These are phyloP conservation scores for Paradisaea rubra DNA, from an alignment of 2,113 vertebrate genomes.

Conservation along the genomic window DNA sequence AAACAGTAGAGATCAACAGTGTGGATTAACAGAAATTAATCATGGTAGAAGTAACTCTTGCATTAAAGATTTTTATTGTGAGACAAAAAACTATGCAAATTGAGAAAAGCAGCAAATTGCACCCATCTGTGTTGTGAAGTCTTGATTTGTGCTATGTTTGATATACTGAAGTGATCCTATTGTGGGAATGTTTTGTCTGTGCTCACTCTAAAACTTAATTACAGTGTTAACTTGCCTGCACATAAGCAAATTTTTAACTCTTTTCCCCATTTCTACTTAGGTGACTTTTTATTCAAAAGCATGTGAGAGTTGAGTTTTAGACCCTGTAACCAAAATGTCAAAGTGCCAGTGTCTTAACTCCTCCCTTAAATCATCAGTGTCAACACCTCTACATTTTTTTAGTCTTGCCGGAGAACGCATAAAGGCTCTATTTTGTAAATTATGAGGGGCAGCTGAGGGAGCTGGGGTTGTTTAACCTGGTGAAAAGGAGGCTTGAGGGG, in stretches of 20 bases:
- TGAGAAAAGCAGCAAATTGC: background rate
- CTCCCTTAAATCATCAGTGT: background rate
- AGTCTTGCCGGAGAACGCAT: background rate
- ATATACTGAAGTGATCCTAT: background rate
- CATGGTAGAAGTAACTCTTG: background rate
- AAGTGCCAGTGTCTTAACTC: background rate
- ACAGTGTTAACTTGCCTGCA: background rate
- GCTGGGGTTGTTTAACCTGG: background rate
- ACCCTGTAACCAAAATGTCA: background rate
- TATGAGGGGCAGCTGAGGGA: background rate
- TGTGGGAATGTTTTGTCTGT: background rate
- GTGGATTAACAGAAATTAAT: background rate
- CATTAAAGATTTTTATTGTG: background rate
- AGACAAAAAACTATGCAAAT: background rate
- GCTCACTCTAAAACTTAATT: background rate
- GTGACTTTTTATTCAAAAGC: background rate
- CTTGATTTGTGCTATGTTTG: background rate
- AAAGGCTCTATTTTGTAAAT: background rate
- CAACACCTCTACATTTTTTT: background rate
- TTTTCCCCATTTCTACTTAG: background rate
- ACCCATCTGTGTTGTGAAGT: background rate
- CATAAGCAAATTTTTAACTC: background rate
- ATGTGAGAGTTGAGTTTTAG: background rate
- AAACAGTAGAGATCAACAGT: background rate
- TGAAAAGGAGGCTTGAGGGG: background rate